These are phyloP conservation scores for Neodontobutis hainanensis DNA, from an alignment of 2,113 vertebrate species.

Conservation along the genomic window DNA sequence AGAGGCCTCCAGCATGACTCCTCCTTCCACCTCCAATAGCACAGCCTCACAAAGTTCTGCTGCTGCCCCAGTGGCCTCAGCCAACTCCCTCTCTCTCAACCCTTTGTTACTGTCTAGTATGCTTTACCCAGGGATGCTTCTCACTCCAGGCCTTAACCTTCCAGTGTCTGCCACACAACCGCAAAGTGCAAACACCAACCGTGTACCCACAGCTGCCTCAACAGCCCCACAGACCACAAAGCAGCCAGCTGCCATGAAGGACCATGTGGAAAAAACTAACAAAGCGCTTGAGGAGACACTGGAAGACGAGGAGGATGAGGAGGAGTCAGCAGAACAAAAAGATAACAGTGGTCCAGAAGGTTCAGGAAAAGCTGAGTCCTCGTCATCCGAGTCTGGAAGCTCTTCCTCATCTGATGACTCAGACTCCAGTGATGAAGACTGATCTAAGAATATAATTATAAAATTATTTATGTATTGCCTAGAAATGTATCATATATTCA, in stretches of 20 bases:
- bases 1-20: slow-evolving; percentile 81
- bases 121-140: slow-evolving; percentile 99
- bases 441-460: slow-evolving; percentile 78
- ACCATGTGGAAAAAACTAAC: slow-evolving; percentile 29
- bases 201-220: slow-evolving; percentile 64
- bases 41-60: slow-evolving; percentile 84
- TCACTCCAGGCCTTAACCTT: slow-evolving; percentile 99
- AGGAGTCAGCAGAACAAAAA: slow-evolving; percentile 78
- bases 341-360: slow-evolving; percentile 95
- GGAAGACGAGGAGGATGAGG: slow-evolving; percentile 58
- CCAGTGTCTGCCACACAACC: slow-evolving; percentile 90
- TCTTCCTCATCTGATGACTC: slow-evolving; percentile 92
- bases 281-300: slow-evolving; percentile 42
- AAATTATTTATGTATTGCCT: slow-evolving; percentile 83
- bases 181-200: slow-evolving; percentile 87
- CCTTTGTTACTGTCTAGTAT: slow-evolving; percentile 96
- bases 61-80: slow-evolving; percentile 72
- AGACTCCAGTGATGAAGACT: slow-evolving; percentile 96
- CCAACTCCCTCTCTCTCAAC: slow-evolving; percentile 89
- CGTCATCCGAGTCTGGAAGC: slow-evolving; percentile 91
- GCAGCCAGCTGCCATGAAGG: slow-evolving; percentile 29
- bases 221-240: slow-evolving; percentile 31
- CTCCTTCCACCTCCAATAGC: slow-evolving; percentile 84
- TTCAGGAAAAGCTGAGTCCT: slow-evolving; percentile 92
- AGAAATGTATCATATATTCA: slow-evolving; percentile 83